Evolutionary conservation across 2,888 invertebrate species (phyloP).

Genomic region (Thumatha senex): DNA sequence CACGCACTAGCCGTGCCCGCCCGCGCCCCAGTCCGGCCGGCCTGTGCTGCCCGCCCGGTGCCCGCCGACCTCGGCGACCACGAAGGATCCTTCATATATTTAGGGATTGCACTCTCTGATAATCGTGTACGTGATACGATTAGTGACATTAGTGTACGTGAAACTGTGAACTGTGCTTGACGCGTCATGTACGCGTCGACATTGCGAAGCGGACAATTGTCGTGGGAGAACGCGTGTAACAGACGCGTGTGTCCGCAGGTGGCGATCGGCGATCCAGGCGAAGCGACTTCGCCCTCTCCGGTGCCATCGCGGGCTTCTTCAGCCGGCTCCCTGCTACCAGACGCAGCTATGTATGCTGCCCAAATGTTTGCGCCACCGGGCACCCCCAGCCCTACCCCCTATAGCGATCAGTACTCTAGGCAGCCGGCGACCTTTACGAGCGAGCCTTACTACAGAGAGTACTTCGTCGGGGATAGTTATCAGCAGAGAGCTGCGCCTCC

Average conservation of each 20-base stretch:
- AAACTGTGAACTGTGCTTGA: slow-evolving; percentile 77
- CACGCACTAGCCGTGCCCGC: slow-evolving; percentile 82
- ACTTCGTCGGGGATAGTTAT: slow-evolving; percentile 86
- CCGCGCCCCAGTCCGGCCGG: slow-evolving; percentile 84
- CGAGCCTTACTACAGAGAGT: slow-evolving; percentile 92
- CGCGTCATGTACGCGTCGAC: slow-evolving; percentile 84
- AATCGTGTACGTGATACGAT: slow-evolving; percentile 66
- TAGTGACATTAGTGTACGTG: slow-evolving; percentile 73
- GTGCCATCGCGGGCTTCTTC: slow-evolving; percentile 85
- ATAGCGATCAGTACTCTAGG: slow-evolving; percentile 77
- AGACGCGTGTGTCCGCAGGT: slow-evolving; percentile 86
- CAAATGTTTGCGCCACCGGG: slow-evolving; percentile 88
- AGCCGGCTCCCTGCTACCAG: slow-evolving; percentile 83
- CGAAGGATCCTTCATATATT: slow-evolving; percentile 49
- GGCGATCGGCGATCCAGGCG: slow-evolving; percentile 81
- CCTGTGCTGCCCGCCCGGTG: slow-evolving; percentile 84
- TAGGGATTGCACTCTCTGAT: slow-evolving; percentile 54
- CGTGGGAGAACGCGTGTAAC: slow-evolving; percentile 86
- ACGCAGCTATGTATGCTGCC: slow-evolving; percentile 86
- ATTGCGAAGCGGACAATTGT: slow-evolving; percentile 83
- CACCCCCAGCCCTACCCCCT: slow-evolving; percentile 86
- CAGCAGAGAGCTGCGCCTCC: slow-evolving; percentile 84
- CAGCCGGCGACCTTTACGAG: slow-evolving; percentile 85
- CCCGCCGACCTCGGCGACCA: slow-evolving; percentile 80
- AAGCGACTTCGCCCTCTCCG: slow-evolving; percentile 85